phyloP scores from a whole-genome alignment of 2,797 vertebrate species.

The Channa striata region DNA sequence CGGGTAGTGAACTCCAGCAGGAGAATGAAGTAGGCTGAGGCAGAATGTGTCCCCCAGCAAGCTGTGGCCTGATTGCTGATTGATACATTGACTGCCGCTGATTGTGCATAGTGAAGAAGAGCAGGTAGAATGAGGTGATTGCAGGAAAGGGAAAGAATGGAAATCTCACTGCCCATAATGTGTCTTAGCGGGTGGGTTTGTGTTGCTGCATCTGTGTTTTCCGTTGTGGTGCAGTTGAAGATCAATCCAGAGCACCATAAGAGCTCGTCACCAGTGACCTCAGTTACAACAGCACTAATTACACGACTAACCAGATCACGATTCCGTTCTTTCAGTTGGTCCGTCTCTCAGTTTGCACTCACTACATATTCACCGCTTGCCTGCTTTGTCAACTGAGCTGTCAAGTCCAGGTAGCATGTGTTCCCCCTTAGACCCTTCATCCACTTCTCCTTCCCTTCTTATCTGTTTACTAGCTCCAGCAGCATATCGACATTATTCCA shows the following conservation, averaged over 20 bases:
- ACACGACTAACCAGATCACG: neutral
- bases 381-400: slow-evolving; percentile 16
- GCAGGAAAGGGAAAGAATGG: slow-evolving; percentile 50
- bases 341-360: neutral
- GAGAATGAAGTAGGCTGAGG: slow-evolving; percentile 29
- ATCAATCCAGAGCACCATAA: slow-evolving; percentile 10
- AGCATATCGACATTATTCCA: neutral
- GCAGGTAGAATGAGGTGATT: slow-evolving; percentile 40
- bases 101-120: slow-evolving; percentile 56
- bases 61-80: slow-evolving; percentile 71
- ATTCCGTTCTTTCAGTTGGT: neutral
- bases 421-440: neutral
- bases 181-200: slow-evolving; percentile 3
- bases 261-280: slow-evolving; percentile 45
- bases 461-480: neutral
- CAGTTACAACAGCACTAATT: slow-evolving; percentile 43
- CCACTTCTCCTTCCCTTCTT: neutral
- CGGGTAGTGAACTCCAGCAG: slow-evolving; percentile 13
- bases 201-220: slow-evolving; percentile 5
- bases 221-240: slow-evolving; percentile 15
- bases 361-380: neutral
- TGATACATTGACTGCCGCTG: slow-evolving; percentile 62
- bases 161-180: slow-evolving; percentile 10
- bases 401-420: neutral
- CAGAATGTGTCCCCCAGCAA: slow-evolving; percentile 33